Conservation (phyloP, 1,140 invertebrate genomes). For the Tetramorium simillimum region DNA sequence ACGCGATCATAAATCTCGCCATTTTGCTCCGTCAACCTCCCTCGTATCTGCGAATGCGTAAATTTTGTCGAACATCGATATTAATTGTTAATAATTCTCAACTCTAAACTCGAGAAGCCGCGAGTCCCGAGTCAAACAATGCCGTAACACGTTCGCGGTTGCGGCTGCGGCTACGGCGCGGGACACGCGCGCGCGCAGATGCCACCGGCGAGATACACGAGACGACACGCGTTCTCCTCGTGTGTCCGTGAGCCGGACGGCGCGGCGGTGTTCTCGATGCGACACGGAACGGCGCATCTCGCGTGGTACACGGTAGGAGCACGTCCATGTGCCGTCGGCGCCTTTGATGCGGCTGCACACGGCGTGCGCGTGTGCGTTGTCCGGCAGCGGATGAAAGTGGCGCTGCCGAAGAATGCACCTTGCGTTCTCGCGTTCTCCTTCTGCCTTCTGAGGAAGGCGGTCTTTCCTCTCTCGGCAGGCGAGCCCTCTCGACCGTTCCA, state of each 20-base stretch:
- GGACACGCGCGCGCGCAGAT: constrained; percentile 33
- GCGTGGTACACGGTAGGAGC: constrained; percentile 33
- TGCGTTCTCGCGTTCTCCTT: constrained; percentile 43
- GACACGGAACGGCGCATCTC: constrained; percentile 19
- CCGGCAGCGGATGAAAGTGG: constrained; percentile 44
- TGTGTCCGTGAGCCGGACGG: neutral
- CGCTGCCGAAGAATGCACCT: constrained; percentile 71
- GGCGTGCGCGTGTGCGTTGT: constrained; percentile 55
- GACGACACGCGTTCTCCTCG: constrained; percentile 40
- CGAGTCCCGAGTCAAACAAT: neutral
- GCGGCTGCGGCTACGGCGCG: neutral
- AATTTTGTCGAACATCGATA: neutral
- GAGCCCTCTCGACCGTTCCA: constrained; percentile 7
- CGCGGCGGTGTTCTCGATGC: constrained; percentile 14
- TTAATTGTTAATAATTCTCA: constrained; percentile 22
- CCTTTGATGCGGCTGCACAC: constrained; percentile 63
- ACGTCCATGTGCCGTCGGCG: constrained; percentile 57
- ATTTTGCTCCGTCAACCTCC: neutral
- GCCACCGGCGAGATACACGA: constrained; percentile 51
- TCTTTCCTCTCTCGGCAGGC: neutral
- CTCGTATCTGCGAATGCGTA: neutral
- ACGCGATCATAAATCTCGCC: neutral
- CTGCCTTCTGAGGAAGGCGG: neutral
- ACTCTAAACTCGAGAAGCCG: neutral
- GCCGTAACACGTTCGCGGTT: constrained; percentile 1